Evolutionary conservation across 2,888 invertebrate species (phyloP).

Genomic region (Amiota minor): DNA sequence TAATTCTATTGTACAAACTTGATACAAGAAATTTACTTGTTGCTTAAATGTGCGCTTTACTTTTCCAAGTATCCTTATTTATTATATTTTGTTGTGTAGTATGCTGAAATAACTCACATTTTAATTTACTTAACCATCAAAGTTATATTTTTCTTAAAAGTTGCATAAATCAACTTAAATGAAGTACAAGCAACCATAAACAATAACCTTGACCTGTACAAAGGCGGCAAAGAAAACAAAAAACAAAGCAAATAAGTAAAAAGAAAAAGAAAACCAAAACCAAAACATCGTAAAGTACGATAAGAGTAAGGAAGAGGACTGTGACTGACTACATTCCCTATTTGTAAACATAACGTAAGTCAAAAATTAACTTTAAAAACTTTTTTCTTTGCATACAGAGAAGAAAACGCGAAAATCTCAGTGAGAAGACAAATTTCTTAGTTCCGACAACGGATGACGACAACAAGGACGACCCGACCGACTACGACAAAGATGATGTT

Average conservation of each 20-base stretch:
- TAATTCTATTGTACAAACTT: no score
- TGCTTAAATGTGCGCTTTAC: no score
- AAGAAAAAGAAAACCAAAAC: neutral
- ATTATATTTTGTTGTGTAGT: no score
- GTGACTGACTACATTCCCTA: neutral
- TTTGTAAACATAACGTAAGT: slow-evolving; percentile 20
- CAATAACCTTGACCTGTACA: slow-evolving; percentile 30
- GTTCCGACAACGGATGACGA: slow-evolving; percentile 11
- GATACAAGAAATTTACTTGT: no score
- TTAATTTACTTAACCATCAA: neutral
- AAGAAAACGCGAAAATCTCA: slow-evolving; percentile 23
- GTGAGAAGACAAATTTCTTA: slow-evolving; percentile 24
- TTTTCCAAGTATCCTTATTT: no score
- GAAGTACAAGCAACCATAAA: slow-evolving; percentile 19
- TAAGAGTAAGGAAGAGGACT: neutral
- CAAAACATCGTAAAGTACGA: no score
- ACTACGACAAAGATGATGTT: neutral
- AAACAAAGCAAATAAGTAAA: slow-evolving; percentile 8
- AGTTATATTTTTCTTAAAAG: slow-evolving; percentile 3
- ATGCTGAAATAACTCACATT: neutral
- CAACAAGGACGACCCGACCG: neutral
- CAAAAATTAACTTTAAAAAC: slow-evolving; percentile 26
- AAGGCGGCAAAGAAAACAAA: slow-evolving; percentile 1
- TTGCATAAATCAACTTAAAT: slow-evolving; percentile 18
- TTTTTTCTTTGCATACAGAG: slow-evolving; percentile 3